Percentiles rank a stretch among this genome's conserved stretches.
phyloP scores from a whole-genome alignment of 2,888 invertebrate species.

The Melanchra persicariae region DNA sequence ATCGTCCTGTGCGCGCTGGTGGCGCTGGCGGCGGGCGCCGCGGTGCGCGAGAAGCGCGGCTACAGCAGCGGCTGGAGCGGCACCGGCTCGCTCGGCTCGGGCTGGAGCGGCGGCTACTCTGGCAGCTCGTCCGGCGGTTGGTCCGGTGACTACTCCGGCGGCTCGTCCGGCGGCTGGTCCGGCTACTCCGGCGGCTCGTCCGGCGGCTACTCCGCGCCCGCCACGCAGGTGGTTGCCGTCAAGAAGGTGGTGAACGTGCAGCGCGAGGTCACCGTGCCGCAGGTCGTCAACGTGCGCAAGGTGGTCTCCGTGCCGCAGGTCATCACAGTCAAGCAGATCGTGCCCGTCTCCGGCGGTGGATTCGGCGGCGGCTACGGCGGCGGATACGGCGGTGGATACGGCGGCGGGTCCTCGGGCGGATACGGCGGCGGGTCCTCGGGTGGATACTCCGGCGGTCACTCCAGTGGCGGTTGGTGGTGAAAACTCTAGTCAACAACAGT shows the following conservation, averaged over 20 bases:
- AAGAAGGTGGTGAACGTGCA: constrained; percentile 74
- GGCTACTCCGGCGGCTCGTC: constrained; percentile 32
- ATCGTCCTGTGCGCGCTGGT: constrained; percentile 47
- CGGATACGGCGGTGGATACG: constrained; percentile 41
- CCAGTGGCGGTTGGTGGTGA: constrained; percentile 64
- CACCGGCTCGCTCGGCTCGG: constrained; percentile 7
- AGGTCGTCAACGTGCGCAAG: constrained; percentile 74
- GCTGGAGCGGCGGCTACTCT: constrained; percentile 17
- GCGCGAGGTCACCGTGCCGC: constrained; percentile 73
- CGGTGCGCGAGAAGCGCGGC: constrained; percentile 59
- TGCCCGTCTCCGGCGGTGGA: constrained; percentile 63
- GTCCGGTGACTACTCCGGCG: constrained; percentile 25
- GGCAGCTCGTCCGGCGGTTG: constrained; percentile 29
- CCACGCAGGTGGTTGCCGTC: constrained; percentile 70
- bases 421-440: constrained; percentile 24
- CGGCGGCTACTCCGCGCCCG: constrained; percentile 62
- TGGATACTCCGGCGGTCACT: constrained; percentile 34
- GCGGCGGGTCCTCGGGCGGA: constrained; percentile 41
- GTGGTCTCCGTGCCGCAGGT: constrained; percentile 78
- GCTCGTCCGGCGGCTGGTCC: constrained; percentile 33
- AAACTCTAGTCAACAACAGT: constrained; percentile 38
- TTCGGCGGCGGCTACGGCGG: constrained; percentile 42
- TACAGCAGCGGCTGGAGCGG: constrained; percentile 49
- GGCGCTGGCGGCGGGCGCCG: constrained; percentile 46
- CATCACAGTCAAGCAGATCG: constrained; percentile 76